Conservation (phyloP, 1,140 invertebrate genomes). For the Pseudoatta argentina region DNA sequence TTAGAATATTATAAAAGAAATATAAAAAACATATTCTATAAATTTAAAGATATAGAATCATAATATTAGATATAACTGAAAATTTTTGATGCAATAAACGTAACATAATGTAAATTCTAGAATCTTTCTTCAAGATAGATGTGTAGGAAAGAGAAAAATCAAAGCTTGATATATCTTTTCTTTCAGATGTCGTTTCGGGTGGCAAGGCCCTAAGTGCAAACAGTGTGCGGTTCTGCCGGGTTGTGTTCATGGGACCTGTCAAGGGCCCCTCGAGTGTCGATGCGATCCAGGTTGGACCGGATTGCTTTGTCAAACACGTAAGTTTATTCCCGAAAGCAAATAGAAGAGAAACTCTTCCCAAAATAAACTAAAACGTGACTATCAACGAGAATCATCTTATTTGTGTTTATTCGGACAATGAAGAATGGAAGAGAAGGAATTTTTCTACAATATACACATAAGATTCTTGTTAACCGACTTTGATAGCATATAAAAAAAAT, state of each 20-base stretch:
- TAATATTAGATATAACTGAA: neutral
- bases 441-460: neutral
- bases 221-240: conserved; percentile 93
- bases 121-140: neutral
- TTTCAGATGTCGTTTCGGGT: conserved; percentile 92
- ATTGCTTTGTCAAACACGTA: conserved; percentile 94
- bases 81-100: neutral
- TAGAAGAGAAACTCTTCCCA: conserved; percentile 6
- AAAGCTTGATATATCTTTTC: neutral
- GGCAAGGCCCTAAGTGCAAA: conserved; percentile 92
- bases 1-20: neutral
- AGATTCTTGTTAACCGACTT: conserved; percentile 1
- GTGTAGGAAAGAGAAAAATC: neutral
- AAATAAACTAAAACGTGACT: conserved; percentile 43
- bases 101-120: neutral
- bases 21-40: neutral
- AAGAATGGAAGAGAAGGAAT: neutral
- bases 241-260: conserved; percentile 93
- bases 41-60: neutral
- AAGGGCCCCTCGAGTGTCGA: conserved; percentile 94
- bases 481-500: conserved; percentile 27
- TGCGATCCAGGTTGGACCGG: conserved; percentile 96
- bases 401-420: neutral
- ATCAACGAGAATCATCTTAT: conserved; percentile 8
- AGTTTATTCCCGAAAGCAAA: conserved; percentile 82